Evolutionary conservation across 1,140 invertebrate species (phyloP), one percentile per base, ranked within the genome.

Genomic region (Neotoxoptera formosana): DNA sequence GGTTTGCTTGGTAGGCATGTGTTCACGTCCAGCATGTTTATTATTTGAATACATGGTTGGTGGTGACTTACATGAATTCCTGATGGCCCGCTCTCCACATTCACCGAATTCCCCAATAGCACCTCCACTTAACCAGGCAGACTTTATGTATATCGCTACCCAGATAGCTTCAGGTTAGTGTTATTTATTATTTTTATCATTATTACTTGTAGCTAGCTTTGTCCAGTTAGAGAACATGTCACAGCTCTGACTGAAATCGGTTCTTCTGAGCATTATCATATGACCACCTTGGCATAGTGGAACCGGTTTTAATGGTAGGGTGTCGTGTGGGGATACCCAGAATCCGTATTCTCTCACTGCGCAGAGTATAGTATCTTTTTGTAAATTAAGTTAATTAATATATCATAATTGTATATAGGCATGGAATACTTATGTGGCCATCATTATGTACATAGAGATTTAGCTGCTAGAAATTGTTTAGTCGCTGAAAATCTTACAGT

Each of bases 381-480:
- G 23, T 47, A 8, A 76, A 47, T 92, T 2, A 45, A 90, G 41
- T 60, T 25, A 30, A 83, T 53, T n/a, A 36, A 34, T 83, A 17
- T 92, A 48, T 48, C 23, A 23, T 45, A 7, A 45, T 48, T 93
- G 3, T 93, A 84, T n/a, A 76, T 94, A 96, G 98, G 98, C 90
- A 99, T 99, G 99, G 99, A 99, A 95, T 99, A 99, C 95, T 96
- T 99, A 21, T 97, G 98, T 4, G 97, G 96, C 91, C 98, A 99
- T 96, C 98, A 99, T 95, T 99, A 99, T 95, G 98, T 99, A 2
- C 99, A 99, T 95, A 96, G 99, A 94, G 99, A 99, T 95, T 96
- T 99, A 76, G 99, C 99, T 14, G 98, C 99, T 7, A 96, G 99
- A 94, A 99, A 99, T 95, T 99, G 99, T 95, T 96, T 99, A 56